A percentile compares a stretch with the other conserved stretches of the same genome.
Evolutionary conservation across 2,113 vertebrate genomes (phyloP).

Genomic region (Conger conger): DNA sequence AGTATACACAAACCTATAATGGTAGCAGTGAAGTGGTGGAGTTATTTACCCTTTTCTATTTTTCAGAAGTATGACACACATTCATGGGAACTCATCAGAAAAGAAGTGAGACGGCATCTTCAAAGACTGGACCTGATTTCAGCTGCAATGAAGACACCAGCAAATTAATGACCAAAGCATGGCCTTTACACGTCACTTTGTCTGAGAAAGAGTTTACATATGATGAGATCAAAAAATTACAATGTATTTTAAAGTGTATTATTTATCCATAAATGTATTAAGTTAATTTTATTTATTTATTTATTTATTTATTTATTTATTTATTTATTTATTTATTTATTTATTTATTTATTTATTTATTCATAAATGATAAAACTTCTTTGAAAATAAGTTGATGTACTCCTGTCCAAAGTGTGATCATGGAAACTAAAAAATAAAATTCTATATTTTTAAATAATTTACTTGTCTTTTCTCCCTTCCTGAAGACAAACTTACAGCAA

Average conservation of each 20-base stretch:
- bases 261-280: neutral
- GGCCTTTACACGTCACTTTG: neutral
- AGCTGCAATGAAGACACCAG: neutral
- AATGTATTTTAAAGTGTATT: neutral
- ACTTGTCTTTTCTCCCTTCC: neutral
- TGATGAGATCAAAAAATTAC: neutral
- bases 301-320: too few species aligned
- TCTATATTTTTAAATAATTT: neutral
- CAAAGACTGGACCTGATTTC: neutral
- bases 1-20: neutral
- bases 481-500: neutral
- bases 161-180: neutral
- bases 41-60: neutral
- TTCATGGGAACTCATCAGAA: slow-evolving; percentile 4
- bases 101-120: neutral
- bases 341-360: slow-evolving; percentile 1
- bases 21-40: neutral
- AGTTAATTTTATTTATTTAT: too few species aligned
- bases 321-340: too few species aligned
- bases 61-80: neutral
- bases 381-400: neutral
- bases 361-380: neutral
- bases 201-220: neutral
- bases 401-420: neutral
- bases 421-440: neutral